Conservation (phyloP, 1,140 invertebrate genomes). For the Apis cerana region DNA sequence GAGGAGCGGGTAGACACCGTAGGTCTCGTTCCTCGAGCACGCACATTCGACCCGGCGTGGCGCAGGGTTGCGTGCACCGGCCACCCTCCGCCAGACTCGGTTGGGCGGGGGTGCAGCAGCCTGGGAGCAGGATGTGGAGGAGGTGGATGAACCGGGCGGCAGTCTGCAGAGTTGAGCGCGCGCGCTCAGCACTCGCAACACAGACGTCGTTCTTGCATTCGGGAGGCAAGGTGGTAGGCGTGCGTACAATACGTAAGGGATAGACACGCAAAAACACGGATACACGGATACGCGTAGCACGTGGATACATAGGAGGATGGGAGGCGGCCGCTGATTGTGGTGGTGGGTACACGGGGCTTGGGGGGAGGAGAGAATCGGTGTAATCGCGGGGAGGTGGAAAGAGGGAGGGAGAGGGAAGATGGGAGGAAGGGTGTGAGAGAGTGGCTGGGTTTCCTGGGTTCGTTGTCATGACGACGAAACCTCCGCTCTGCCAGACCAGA, state of each 20-base stretch:
- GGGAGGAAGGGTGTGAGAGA: constrained; percentile 57
- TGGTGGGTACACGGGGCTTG: constrained; percentile 16
- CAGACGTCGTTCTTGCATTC: constrained; percentile 15
- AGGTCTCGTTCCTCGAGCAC: constrained; percentile 45
- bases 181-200: not conserved
- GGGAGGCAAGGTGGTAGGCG: not conserved
- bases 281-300: not conserved
- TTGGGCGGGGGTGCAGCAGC: constrained; percentile 70
- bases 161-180: constrained; percentile 64
- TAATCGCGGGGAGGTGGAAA: constrained; percentile 31
- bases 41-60: constrained; percentile 55
- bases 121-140: constrained; percentile 71
- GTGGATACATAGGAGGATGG: constrained; percentile 5
- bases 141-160: constrained; percentile 80
- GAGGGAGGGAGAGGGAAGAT: constrained; percentile 31
- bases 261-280: constrained; percentile 8
- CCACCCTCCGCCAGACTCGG: constrained; percentile 60
- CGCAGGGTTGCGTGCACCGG: constrained; percentile 56
- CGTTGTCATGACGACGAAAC: constrained; percentile 78
- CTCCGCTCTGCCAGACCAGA: constrained; percentile 76
- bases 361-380: constrained; percentile 47
- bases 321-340: constrained; percentile 22
- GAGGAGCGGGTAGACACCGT: constrained; percentile 7
- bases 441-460: constrained; percentile 79
- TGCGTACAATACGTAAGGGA: constrained; percentile 16